phyloP scores from a whole-genome alignment of 2,113 vertebrate genomes.

The Mionectes macconnelli region DNA sequence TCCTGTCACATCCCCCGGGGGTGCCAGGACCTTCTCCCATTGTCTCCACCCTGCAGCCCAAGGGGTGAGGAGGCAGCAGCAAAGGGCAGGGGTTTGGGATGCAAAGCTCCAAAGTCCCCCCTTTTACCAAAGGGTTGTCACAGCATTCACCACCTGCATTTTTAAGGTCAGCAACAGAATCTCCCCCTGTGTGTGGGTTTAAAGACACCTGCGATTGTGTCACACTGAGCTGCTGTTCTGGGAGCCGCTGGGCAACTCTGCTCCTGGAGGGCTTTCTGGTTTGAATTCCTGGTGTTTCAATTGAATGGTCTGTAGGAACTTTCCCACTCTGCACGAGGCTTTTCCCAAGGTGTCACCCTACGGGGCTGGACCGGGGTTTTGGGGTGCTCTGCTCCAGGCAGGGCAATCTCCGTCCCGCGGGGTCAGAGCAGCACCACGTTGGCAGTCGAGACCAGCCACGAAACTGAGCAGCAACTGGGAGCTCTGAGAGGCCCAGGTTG shows the following conservation, averaged over 20 bases:
- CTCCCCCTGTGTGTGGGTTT: not conserved
- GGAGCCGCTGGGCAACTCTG: not conserved
- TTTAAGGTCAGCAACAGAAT: not conserved
- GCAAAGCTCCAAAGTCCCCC: not conserved
- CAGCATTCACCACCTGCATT: not conserved
- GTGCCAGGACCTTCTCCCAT: accelerated
- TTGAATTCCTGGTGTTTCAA: not conserved
- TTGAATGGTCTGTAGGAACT: not conserved
- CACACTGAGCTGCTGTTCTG: accelerated
- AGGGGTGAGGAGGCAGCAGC: not conserved
- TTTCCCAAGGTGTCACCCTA: not conserved
- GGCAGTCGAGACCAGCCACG: accelerated
- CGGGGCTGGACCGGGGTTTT: not conserved
- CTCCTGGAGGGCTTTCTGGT: not conserved
- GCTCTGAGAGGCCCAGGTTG: not conserved
- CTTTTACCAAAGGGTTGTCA: not conserved
- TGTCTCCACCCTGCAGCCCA: not conserved
- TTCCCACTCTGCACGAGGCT: not conserved
- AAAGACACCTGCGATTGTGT: accelerated
- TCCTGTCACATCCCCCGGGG: accelerated
- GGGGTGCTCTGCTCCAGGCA: not conserved
- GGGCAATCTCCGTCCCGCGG: not conserved
- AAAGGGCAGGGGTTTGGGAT: not conserved
- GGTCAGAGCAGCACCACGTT: not conserved
- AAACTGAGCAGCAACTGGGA: not conserved